Conservation (phyloP, 2,797 vertebrate genomes). For the Anguilla marmorata region DNA sequence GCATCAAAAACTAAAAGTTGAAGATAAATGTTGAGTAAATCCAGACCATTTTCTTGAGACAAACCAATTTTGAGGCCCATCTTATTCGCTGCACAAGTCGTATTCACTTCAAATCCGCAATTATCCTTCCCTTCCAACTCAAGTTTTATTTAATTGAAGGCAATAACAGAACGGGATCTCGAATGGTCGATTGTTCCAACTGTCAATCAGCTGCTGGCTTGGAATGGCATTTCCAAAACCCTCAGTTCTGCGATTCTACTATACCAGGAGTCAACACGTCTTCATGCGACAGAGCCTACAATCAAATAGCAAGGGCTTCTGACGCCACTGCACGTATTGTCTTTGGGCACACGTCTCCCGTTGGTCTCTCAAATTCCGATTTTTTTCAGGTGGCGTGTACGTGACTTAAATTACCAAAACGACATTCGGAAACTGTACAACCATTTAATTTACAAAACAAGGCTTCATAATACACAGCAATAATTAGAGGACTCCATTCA, state of each 20-base stretch:
- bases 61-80: no score
- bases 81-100: neutral
- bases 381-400: neutral
- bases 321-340: no score
- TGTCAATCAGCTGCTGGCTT: neutral
- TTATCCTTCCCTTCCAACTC: neutral
- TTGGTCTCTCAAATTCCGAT: no score
- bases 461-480: neutral
- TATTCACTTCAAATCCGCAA: neutral
- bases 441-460: conserved; percentile 9
- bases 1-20: no score
- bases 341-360: no score
- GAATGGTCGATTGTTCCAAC: neutral
- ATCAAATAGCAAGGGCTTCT: neutral
- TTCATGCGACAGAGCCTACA: neutral
- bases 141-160: neutral
- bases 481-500: neutral
- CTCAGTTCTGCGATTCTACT: neutral
- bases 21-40: neutral
- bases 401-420: neutral
- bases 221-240: neutral
- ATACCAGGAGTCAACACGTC: neutral
- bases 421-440: conserved; percentile 20
- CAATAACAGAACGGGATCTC: neutral
- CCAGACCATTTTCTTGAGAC: neutral